These are phyloP conservation scores for Chirona hameri DNA, from an alignment of 2,888 invertebrate genomes.

Conservation along the genomic window DNA sequence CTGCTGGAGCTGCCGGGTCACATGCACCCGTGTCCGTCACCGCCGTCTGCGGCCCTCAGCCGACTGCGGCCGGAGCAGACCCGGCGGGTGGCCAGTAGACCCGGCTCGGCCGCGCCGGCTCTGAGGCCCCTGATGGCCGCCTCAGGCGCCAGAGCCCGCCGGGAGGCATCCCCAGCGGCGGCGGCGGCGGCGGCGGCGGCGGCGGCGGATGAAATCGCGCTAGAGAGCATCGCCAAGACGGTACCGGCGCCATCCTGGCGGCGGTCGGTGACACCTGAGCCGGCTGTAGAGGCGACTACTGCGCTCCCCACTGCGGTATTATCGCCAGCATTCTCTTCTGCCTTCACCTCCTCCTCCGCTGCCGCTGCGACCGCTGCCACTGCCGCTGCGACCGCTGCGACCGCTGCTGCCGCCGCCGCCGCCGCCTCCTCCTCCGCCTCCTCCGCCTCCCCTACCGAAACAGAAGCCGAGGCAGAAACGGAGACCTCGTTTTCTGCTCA, in stretches of 20 bases:
- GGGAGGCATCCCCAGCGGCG: background rate
- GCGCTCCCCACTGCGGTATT: background rate
- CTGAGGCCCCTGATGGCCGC: background rate
- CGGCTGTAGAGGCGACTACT: background rate
- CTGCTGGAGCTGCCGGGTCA: conserved; percentile 69
- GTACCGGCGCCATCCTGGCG: background rate
- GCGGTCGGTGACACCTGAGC: background rate
- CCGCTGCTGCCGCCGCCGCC: too few relatives aligned
- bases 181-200: background rate
- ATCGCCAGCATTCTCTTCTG: too few relatives aligned
- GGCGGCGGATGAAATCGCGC: background rate
- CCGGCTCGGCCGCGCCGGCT: background rate
- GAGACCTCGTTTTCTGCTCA: conserved; percentile 36
- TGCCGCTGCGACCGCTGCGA: too few relatives aligned
- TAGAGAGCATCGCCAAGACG: background rate
- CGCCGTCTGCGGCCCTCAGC: conserved; percentile 44
- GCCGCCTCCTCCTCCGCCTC: too few relatives aligned
- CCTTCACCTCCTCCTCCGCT: too few relatives aligned
- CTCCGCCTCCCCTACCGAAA: too few relatives aligned
- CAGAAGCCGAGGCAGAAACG: conserved; percentile 28
- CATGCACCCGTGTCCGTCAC: conserved; percentile 44
- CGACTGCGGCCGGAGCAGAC: conserved; percentile 39
- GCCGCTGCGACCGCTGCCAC: too few relatives aligned
- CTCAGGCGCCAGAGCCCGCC: background rate
- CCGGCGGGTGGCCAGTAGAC: background rate